Evolutionary conservation across 2,797 vertebrate species (phyloP).

Genomic region (Alectoris magna): DNA sequence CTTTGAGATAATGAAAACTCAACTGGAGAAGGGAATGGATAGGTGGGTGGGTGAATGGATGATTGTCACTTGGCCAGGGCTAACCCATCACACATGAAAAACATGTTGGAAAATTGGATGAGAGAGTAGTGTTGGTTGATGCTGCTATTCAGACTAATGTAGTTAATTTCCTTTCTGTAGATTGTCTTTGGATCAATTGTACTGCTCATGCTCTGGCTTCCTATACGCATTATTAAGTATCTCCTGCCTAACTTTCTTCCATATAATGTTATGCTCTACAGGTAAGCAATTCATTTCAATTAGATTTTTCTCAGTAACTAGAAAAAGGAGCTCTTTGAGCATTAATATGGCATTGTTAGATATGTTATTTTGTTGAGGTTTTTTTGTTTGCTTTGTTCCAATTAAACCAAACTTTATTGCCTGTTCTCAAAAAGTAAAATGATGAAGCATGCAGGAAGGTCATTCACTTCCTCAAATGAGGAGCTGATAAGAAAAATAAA

Average conservation of each 20-base stretch:
- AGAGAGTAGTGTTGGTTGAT: background rate
- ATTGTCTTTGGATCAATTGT: slow-evolving; percentile 98
- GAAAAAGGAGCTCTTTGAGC: background rate
- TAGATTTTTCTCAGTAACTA: background rate
- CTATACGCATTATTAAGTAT: slow-evolving; percentile 93
- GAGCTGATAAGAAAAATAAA: background rate
- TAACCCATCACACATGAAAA: background rate
- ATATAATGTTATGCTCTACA: slow-evolving; percentile 98
- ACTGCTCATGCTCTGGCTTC: slow-evolving; percentile 97
- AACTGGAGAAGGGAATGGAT: background rate
- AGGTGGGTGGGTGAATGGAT: background rate
- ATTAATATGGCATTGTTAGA: background rate
- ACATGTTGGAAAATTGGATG: background rate
- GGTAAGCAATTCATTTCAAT: slow-evolving; percentile 75
- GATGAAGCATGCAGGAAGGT: fast-evolving
- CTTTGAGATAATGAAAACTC: background rate
- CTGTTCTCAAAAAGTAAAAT: background rate
- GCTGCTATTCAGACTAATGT: background rate
- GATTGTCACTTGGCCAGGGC: background rate
- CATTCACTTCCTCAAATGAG: background rate
- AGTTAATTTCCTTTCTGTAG: slow-evolving; percentile 72
- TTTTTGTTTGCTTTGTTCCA: background rate
- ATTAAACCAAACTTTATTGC: background rate
- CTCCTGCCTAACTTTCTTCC: slow-evolving; percentile 91
- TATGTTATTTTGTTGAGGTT: background rate